Base-by-base conservation (phyloP, 1,140 invertebrate species). In the Caerostris extrusa region DNA sequence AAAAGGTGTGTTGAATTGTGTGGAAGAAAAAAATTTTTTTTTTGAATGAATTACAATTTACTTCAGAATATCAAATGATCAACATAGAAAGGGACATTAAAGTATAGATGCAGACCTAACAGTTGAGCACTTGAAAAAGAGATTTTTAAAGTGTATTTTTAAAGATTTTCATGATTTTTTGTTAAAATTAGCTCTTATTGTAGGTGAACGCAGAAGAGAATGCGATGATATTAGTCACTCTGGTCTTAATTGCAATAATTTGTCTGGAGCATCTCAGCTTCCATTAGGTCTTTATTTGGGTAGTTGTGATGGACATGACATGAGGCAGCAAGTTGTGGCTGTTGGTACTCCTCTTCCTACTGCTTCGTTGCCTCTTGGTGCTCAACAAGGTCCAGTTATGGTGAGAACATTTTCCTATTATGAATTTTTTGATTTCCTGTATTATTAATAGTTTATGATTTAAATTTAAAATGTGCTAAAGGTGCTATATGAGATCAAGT, bases 361-460 rank as follows among this genome's bases (percentile, higher is more conserved):
- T 67, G 97, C 98, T 82, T 97, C 98, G 14, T 96, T 97, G 14
- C 95, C 96, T 56, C 95, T 95, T 96, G 97, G 97, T 67, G 97
- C 98, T 50, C 98, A 98, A 95, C 98, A 98, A 96, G 98, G 98
- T n/a, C 98, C 98, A n/a, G 99, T 99, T 60, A 99, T 99, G 98
- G 96, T 97, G 94, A 94, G 90, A 95, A 34, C 34, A 34, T 88
- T 64, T 93, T 87, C 8, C 10, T 83, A 8, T 88, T 88, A 14
- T 60, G 7, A 82, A 82, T n/a, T 34, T 34, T 34, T 34, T 34
- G 34, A 34, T 34, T 34, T 34, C 34, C 34, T 34, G 34, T 34
- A 34, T 34, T 34, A 34, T 34, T 34, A 34, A 34, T 34, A 34
- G 34, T 34, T 34, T 34, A 34, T 34, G 34, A 34, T 34, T 34